These are phyloP conservation scores for Callimorpha dominula DNA, from an alignment of 2,888 invertebrate species.

Conservation along the genomic window DNA sequence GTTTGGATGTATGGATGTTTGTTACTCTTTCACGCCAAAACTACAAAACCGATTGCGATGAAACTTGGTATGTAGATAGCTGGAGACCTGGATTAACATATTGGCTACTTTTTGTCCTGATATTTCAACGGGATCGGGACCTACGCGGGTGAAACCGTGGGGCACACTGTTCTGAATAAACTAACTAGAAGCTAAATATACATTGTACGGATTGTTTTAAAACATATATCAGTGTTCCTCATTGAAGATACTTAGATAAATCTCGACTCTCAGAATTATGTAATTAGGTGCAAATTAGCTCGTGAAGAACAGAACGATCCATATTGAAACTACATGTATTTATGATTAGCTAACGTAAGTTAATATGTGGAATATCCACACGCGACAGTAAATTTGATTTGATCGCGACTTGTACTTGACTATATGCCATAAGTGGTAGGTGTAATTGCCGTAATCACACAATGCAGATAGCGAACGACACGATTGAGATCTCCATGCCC, in stretches of 20 bases:
- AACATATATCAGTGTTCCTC: background rate
- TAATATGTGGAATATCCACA: background rate
- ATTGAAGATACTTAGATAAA: background rate
- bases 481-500: background rate
- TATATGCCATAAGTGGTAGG: background rate
- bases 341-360: background rate
- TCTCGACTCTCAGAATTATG: background rate
- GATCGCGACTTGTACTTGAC: background rate
- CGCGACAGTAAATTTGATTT: slow-evolving; percentile 3
- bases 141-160: too few relatives aligned
- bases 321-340: background rate
- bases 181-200: background rate
- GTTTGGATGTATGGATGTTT: too few relatives aligned
- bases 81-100: too few relatives aligned
- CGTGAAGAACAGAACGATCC: background rate
- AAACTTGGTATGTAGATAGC: too few relatives aligned
- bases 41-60: too few relatives aligned
- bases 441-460: background rate
- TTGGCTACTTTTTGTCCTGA: too few relatives aligned
- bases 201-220: background rate
- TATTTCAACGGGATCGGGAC: too few relatives aligned
- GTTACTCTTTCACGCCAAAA: too few relatives aligned
- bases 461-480: background rate
- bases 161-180: too few relatives aligned
- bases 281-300: background rate